Conservation (phyloP, 1,140 invertebrate genomes). For the Temnothorax curvispinosus region DNA sequence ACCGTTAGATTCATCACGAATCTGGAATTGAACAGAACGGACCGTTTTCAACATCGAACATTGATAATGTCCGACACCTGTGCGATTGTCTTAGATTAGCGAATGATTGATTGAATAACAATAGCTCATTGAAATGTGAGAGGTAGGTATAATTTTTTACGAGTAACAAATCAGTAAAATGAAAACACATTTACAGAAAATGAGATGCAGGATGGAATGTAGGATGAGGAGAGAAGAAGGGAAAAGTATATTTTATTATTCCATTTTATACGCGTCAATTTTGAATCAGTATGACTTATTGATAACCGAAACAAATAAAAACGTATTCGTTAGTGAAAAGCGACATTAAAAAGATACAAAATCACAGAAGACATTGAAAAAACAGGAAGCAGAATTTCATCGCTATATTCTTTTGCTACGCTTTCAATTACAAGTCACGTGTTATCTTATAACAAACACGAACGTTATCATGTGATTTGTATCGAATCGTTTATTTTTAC, state of each 20-base stretch:
- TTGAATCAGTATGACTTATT: neutral
- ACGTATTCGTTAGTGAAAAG: neutral
- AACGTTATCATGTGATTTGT: neutral
- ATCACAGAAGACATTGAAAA: neutral
- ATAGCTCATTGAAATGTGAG: neutral
- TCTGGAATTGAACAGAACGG: conserved; percentile 81
- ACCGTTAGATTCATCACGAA: conserved; percentile 90
- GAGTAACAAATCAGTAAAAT: neutral
- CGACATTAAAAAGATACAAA: neutral
- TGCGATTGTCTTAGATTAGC: neutral
- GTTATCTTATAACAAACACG: neutral
- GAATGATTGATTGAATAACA: neutral
- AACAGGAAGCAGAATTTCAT: neutral
- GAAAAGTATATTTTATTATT: neutral
- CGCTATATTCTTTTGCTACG: neutral
- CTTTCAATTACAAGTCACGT: neutral
- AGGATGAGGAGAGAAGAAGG: too few species aligned
- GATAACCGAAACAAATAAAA: neutral
- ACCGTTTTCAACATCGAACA: conserved; percentile 6
- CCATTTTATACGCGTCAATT: neutral
- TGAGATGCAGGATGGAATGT: neutral
- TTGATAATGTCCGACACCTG: neutral
- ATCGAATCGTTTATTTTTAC: neutral
- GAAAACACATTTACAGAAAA: neutral
- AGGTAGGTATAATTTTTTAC: neutral